These are phyloP conservation scores for Austrolebias charrua DNA, from an alignment of 2,797 vertebrate genomes.

Conservation along the genomic window DNA sequence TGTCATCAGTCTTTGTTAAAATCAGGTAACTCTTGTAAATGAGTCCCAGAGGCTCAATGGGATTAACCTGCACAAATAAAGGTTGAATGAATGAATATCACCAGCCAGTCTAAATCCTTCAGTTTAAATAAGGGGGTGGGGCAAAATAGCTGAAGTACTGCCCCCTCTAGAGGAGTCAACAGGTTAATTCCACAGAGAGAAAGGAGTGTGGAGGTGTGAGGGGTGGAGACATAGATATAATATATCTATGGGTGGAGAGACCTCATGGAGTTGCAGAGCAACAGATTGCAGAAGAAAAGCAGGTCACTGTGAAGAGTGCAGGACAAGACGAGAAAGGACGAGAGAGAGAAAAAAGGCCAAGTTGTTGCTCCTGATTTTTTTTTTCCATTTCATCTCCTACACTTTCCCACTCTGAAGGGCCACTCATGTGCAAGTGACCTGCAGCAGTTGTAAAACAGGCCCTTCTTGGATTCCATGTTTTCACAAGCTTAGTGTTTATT, in stretches of 20 bases:
- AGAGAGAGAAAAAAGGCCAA: conserved; percentile 7
- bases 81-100: too few species aligned
- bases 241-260: conserved; percentile 39
- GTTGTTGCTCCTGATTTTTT: background rate
- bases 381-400: conserved; percentile 8
- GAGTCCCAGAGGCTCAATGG: too few species aligned
- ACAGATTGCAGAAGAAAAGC: conserved; percentile 18
- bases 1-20: too few species aligned
- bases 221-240: too few species aligned
- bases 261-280: conserved; percentile 46
- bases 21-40: too few species aligned
- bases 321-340: background rate
- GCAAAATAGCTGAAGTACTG: conserved; percentile 35
- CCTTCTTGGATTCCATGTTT: conserved; percentile 5
- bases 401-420: conserved; percentile 18
- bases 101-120: conserved; percentile 43
- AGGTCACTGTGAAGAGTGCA: conserved; percentile 33
- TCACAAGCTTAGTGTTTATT: conserved; percentile 9
- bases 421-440: conserved; percentile 10
- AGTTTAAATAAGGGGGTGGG: conserved; percentile 44
- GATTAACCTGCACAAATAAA: too few species aligned
- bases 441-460: conserved; percentile 5
- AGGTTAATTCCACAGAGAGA: conserved; percentile 53
- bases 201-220: conserved; percentile 30
- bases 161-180: conserved; percentile 39